These are phyloP conservation scores for Dynastes tityus DNA, from an alignment of 2,888 invertebrate genomes.

Conservation along the genomic window DNA sequence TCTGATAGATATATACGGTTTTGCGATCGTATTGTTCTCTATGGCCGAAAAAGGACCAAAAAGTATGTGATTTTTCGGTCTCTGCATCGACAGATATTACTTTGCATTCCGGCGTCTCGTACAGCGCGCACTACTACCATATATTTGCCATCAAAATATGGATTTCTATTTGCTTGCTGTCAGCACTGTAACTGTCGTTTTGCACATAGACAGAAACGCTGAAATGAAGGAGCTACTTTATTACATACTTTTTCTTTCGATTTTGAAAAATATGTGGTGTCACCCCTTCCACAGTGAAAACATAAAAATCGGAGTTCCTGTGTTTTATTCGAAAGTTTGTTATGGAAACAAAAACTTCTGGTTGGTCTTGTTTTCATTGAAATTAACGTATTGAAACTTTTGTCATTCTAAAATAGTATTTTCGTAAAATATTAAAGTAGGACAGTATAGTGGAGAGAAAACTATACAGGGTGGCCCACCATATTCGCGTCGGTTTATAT, in stretches of 20 bases:
- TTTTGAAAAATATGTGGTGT: background rate
- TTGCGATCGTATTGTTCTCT: constrained; percentile 43
- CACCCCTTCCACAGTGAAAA: too few relatives aligned
- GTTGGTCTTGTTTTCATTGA: too few relatives aligned
- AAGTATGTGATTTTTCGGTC: constrained; percentile 42
- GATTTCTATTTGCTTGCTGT: constrained; percentile 40
- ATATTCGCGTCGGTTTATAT: too few relatives aligned
- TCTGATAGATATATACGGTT: constrained; percentile 31
- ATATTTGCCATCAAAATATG: constrained; percentile 16
- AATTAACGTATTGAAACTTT: too few relatives aligned
- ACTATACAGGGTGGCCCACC: too few relatives aligned
- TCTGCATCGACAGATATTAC: constrained; percentile 47
- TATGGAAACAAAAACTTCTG: too few relatives aligned
- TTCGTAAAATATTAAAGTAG: too few relatives aligned
- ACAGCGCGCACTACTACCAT: background rate
- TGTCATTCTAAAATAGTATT: too few relatives aligned
- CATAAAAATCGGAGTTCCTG: too few relatives aligned
- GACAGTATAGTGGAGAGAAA: too few relatives aligned
- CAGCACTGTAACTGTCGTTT: constrained; percentile 24
- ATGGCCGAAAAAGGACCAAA: constrained; percentile 39
- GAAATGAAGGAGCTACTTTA: constrained; percentile 9
- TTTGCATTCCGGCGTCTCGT: constrained; percentile 28
- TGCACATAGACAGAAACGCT: constrained; percentile 25
- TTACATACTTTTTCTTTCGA: background rate
- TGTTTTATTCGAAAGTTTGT: too few relatives aligned